Conservation (phyloP, 2,797 vertebrate species). For the Coendou prehensilis region DNA sequence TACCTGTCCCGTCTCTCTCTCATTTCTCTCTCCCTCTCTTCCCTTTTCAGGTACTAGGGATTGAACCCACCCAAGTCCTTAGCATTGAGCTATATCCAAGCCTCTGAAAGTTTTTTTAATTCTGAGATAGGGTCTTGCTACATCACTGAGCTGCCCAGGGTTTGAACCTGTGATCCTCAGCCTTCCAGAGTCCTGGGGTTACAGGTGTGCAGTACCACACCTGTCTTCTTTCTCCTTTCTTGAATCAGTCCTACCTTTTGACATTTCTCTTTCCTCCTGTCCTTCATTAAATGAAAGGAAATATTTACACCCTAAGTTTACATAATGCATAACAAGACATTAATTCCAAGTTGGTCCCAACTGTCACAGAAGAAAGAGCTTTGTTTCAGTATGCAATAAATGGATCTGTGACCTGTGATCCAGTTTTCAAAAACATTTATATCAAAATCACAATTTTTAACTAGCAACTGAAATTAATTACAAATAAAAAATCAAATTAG, state of each 20-base stretch:
- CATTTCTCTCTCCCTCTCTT: not conserved
- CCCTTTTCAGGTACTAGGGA: not conserved
- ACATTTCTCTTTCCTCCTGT: not conserved
- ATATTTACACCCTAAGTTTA: not conserved
- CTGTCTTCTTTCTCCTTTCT: not conserved
- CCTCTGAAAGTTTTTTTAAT: not conserved
- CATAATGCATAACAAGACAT: not conserved
- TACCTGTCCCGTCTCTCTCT: not conserved
- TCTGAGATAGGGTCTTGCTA: not conserved
- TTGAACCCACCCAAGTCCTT: not conserved
- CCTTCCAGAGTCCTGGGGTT: not conserved
- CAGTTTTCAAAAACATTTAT: constrained; percentile 42
- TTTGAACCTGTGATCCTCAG: not conserved
- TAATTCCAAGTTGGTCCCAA: not conserved
- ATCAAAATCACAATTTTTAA: constrained; percentile 30
- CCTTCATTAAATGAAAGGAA: constrained; percentile 36
- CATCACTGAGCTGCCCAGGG: not conserved
- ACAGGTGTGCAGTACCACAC: not conserved
- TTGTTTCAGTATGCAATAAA: constrained; percentile 54
- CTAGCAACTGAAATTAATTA: constrained; percentile 63
- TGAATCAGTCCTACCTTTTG: not conserved
- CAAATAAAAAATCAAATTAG: constrained; percentile 65
- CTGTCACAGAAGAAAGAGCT: constrained; percentile 5
- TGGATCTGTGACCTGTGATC: not conserved
- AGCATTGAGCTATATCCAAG: not conserved